phyloP scores from a whole-genome alignment of 1,140 invertebrate genomes.

The Rhopalosiphum maidis region DNA sequence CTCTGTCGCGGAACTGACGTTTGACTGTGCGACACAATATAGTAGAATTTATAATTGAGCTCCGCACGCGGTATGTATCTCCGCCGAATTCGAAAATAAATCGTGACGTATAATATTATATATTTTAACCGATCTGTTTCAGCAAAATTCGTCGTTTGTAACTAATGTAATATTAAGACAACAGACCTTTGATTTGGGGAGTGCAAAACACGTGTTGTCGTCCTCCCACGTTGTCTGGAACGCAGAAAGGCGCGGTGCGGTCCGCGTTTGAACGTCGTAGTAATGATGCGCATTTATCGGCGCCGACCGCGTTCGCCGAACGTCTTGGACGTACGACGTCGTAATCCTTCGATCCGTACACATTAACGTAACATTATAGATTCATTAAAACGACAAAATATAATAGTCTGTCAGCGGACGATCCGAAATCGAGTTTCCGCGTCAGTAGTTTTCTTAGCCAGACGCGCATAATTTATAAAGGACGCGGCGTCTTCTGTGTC shows the following conservation, averaged over 20 bases:
- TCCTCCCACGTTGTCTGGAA: background rate
- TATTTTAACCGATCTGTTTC: background rate
- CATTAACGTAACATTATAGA: background rate
- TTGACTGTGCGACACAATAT: background rate
- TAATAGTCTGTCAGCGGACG: background rate
- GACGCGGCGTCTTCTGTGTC: background rate
- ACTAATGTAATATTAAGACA: too few relatives aligned
- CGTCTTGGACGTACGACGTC: background rate
- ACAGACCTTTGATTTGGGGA: background rate
- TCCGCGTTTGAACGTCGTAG: background rate
- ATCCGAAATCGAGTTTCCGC: background rate
- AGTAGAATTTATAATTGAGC: too few relatives aligned
- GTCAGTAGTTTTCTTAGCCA: background rate
- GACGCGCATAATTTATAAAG: background rate
- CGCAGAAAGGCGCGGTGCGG: background rate
- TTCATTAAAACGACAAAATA: conserved; percentile 26
- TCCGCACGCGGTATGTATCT: too few relatives aligned
- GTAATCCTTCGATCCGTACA: background rate
- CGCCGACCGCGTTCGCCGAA: background rate
- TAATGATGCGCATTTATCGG: too few relatives aligned
- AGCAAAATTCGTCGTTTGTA: background rate
- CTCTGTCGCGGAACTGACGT: background rate
- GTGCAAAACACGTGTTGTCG: background rate
- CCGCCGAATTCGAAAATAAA: background rate
- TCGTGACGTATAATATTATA: too few relatives aligned